Evolutionary conservation across 2,797 vertebrate genomes (phyloP).

Genomic region (Trichosurus vulpecula): DNA sequence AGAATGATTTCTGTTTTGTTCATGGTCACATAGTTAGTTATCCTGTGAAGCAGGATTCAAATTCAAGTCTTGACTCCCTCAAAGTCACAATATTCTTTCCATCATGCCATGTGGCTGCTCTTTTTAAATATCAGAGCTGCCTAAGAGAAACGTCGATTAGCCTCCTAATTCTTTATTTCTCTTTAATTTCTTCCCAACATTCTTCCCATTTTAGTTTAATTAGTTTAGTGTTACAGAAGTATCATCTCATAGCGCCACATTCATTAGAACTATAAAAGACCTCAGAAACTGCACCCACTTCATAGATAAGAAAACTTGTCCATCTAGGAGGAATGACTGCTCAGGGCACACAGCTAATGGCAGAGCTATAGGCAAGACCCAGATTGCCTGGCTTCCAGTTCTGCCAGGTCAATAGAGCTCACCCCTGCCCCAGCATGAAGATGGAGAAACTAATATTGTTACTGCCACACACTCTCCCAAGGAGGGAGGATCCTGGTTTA

Average conservation of each 20-base stretch:
- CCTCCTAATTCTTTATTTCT: background rate
- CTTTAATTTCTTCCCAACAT: background rate
- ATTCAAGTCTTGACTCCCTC: background rate
- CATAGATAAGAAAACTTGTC: background rate
- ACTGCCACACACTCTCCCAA: background rate
- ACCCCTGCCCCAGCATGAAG: background rate
- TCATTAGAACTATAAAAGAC: background rate
- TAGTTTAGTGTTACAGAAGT: background rate
- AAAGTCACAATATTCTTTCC: background rate
- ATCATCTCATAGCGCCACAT: background rate
- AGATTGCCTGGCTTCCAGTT: background rate
- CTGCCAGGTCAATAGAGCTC: background rate
- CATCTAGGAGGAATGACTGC: background rate
- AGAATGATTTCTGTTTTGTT: background rate
- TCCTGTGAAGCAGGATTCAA: background rate
- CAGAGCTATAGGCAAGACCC: background rate
- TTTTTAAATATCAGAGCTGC: background rate
- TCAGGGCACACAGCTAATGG: background rate
- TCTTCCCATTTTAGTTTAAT: background rate
- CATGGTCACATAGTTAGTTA: background rate
- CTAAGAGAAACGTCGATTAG: background rate
- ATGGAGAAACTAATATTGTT: background rate
- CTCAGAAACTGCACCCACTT: background rate
- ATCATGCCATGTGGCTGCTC: background rate
- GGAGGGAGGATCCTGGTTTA: background rate